These are phyloP conservation scores for Pleuronectes platessa DNA, from an alignment of 2,113 vertebrate genomes.

Conservation along the genomic window DNA sequence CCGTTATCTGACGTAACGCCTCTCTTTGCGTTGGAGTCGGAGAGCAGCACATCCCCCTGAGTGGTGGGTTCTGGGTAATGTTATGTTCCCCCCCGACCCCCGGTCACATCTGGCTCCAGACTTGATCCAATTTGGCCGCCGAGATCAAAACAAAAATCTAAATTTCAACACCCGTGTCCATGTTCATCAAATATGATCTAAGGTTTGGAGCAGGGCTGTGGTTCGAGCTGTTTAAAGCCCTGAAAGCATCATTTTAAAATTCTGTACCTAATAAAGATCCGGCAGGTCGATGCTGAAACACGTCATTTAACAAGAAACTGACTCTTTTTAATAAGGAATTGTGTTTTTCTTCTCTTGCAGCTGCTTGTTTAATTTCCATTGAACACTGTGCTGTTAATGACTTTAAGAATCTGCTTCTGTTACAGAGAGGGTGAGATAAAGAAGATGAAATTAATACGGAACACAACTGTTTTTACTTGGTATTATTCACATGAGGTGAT, in stretches of 20 bases:
- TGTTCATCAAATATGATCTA: not conserved
- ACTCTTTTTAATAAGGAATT: not conserved
- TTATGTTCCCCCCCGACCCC: not conserved
- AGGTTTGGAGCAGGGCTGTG: no score
- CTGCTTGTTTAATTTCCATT: not conserved
- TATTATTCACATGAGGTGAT: constrained; percentile 42
- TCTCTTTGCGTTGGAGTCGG: constrained; percentile 14
- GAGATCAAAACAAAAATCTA: constrained; percentile 1
- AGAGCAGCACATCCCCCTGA: constrained; percentile 30
- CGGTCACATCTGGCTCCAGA: constrained; percentile 25
- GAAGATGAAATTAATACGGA: constrained; percentile 23
- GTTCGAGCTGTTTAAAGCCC: not conserved
- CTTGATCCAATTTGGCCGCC: not conserved
- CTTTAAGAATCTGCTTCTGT: not conserved
- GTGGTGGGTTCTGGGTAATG: constrained; percentile 23
- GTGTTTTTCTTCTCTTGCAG: not conserved
- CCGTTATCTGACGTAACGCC: constrained; percentile 56
- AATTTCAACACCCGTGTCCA: not conserved
- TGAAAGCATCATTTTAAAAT: no score
- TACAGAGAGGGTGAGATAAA: not conserved
- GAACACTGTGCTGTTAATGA: not conserved
- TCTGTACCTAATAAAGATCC: not conserved
- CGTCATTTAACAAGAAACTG: not conserved
- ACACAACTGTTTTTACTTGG: constrained; percentile 33
- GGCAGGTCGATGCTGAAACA: not conserved